Evolutionary conservation across 2,888 invertebrate genomes (phyloP), one percentile per base, ranked within the genome.

Genomic region (Phyllotreta striolata): DNA sequence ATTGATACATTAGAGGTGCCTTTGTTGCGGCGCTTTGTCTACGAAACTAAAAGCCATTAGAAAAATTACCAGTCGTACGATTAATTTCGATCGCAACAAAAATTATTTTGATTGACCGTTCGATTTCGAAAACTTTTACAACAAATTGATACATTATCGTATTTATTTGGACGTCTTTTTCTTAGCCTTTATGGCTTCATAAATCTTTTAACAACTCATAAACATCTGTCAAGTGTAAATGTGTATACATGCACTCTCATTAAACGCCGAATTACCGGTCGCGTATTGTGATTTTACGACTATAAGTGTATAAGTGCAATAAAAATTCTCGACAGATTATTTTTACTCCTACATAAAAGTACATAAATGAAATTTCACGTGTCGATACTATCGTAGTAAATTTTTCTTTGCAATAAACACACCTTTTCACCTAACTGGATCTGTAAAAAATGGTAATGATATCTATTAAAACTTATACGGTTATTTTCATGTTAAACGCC

Each of bases 261-360:
- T 40, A 59, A 49, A 41, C n/a, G 35, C 10, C 41, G 24, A 35
- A 59, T 41, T 59, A 51, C 59, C 59, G 43, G 51, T 39, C 37
- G 13, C n/a, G 47, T 59, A 59, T 59, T 34, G 41, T 40, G 3
- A 59, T 51, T 59, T 59, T 59, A 59, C 37, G 10, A 43, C 12
- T 37, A 34, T 41, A 41, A 49, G 51, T 59, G 59, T 37, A 34
- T 41, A 41, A 49, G 51, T 59, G 59, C 35, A 34, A 59, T 49
- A 43, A 59, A 59, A 51, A 59, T 51, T 51, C 51, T 34, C 43
- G 12, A 51, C 12, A 59, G 38, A 51, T 13, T 59, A 12, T 49
- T 24, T 24, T 51, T 35, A 59, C 59, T 41, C 59, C 59, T 35
- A 59, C 59, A 59, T 12, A 40, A 35, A 43, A 40, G 34, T 5